phyloP scores from a whole-genome alignment of 2,888 invertebrate genomes.

The Aromia moschata region DNA sequence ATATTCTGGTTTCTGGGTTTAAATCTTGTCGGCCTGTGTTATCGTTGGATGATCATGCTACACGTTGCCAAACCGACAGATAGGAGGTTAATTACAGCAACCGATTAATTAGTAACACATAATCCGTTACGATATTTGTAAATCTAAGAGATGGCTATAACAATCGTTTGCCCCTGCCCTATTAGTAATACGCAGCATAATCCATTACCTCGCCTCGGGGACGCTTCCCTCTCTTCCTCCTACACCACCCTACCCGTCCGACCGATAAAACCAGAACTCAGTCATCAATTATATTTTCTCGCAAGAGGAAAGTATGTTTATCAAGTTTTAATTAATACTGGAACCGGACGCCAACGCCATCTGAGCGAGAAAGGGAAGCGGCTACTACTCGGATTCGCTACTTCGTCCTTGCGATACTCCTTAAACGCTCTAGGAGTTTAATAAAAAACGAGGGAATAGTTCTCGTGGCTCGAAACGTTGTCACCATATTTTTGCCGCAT shows the following conservation, averaged over 20 bases:
- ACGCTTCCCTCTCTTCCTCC: constrained; percentile 29
- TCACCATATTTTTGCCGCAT: no score
- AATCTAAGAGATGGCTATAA: constrained; percentile 6
- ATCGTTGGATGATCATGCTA: no score
- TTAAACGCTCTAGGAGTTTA: neutral
- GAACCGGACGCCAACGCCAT: constrained; percentile 30
- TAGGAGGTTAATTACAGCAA: neutral
- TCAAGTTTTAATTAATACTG: constrained; percentile 44
- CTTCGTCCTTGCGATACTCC: neutral
- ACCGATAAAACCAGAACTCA: constrained; percentile 41
- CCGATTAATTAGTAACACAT: neutral
- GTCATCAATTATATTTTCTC: constrained; percentile 46
- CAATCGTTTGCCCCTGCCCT: constrained; percentile 16
- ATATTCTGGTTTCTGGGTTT: no score
- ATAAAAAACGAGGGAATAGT: neutral
- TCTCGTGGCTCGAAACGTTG: no score
- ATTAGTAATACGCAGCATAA: constrained; percentile 34
- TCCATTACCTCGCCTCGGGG: constrained; percentile 35
- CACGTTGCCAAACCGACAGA: neutral
- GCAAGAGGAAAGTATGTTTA: constrained; percentile 48
- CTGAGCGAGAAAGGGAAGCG: neutral
- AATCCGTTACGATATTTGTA: constrained; percentile 1
- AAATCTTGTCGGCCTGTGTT: no score
- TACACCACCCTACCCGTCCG: constrained; percentile 25
- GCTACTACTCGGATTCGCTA: neutral